phyloP scores from a whole-genome alignment of 2,888 invertebrate genomes.

The Creontiades dilutus region DNA sequence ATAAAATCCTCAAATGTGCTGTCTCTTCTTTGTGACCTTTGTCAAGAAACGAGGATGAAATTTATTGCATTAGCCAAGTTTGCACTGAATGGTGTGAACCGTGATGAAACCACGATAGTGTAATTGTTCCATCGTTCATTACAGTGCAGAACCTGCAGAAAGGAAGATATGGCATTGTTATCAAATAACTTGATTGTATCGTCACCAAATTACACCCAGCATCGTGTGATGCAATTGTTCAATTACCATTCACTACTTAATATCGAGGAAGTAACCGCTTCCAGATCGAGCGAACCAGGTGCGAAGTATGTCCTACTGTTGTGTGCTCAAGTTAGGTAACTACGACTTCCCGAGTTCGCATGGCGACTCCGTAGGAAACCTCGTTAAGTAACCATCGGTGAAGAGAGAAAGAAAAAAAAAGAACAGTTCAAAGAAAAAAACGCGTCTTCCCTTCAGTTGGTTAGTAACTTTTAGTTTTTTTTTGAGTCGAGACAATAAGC shows the following conservation, averaged over 20 bases:
- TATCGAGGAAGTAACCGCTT: constrained; percentile 1
- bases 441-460: background rate
- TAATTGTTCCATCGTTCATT: no score
- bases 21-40: no score
- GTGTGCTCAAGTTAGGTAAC: constrained; percentile 25
- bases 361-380: constrained; percentile 32
- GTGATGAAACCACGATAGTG: no score
- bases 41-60: no score
- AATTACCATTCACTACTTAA: background rate
- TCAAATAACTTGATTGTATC: no score
- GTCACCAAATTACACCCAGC: no score
- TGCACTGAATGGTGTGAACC: no score
- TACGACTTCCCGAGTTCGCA: constrained; percentile 25
- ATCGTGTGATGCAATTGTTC: no score
- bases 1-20: no score
- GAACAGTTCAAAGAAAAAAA: background rate
- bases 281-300: background rate
- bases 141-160: no score
- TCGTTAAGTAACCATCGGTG: constrained; percentile 41
- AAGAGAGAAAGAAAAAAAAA: background rate
- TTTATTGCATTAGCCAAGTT: no score
- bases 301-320: constrained; percentile 31
- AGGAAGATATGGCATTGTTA: no score
- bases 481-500: constrained; percentile 16
- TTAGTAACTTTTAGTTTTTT: background rate